A percentile compares a stretch with the other conserved stretches of the same genome.
phyloP scores from a whole-genome alignment of 2,113 vertebrate genomes.

The Symphodus melops region DNA sequence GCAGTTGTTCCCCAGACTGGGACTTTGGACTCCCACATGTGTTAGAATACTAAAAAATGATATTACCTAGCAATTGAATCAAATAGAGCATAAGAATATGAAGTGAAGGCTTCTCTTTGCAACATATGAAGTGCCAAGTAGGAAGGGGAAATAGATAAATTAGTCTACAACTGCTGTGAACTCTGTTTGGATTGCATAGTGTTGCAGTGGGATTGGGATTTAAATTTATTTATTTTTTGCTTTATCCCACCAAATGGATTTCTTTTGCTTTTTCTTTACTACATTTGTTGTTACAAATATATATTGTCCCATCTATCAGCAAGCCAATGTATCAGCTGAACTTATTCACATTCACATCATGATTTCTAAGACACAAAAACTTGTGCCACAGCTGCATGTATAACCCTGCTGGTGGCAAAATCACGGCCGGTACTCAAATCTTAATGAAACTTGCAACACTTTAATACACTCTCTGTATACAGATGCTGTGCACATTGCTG shows the following conservation, averaged over 20 bases:
- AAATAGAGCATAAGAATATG: not conserved
- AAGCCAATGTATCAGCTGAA: not conserved
- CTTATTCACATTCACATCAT: not conserved
- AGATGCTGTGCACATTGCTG: constrained; percentile 29
- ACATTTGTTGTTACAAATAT: too few species aligned
- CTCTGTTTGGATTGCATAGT: not conserved
- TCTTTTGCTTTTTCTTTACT: too few species aligned
- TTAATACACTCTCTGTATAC: constrained; percentile 37
- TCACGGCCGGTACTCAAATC: not conserved
- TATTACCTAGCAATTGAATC: constrained; percentile 30
- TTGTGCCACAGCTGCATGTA: not conserved
- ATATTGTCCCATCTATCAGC: too few species aligned
- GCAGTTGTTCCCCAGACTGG: constrained; percentile 15
- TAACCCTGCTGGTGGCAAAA: constrained; percentile 10
- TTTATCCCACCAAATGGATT: too few species aligned
- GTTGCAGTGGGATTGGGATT: too few species aligned
- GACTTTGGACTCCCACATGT: constrained; percentile 21
- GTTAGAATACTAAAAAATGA: constrained; percentile 30
- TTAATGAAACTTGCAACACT: constrained; percentile 35
- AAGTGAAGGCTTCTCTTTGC: not conserved
- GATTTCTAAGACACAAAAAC: not conserved
- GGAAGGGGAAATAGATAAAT: not conserved
- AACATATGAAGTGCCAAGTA: not conserved
- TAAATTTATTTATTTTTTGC: too few species aligned
- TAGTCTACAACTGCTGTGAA: not conserved